Conservation (phyloP, 2,113 vertebrate species). For the Dromiciops gliroides region DNA sequence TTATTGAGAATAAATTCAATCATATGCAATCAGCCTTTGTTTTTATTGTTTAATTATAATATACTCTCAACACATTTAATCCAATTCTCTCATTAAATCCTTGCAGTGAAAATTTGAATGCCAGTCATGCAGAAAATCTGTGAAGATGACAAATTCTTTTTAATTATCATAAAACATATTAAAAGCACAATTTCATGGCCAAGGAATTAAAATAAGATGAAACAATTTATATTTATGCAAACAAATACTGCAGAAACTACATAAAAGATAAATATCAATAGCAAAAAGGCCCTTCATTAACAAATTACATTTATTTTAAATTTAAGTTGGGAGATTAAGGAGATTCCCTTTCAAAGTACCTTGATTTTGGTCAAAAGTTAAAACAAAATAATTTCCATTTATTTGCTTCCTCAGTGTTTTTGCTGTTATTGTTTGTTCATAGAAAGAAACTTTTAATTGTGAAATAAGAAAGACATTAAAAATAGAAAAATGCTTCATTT, state of each 20-base stretch:
- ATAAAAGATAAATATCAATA: slow-evolving; percentile 66
- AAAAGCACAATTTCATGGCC: slow-evolving; percentile 65
- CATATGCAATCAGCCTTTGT: slow-evolving; percentile 47
- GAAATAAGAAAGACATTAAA: slow-evolving; percentile 53
- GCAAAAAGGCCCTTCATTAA: slow-evolving; percentile 55
- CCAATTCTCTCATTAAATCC: slow-evolving; percentile 74
- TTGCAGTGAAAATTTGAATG: slow-evolving; percentile 48
- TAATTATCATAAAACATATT: slow-evolving; percentile 67
- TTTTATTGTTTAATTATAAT: slow-evolving; percentile 59
- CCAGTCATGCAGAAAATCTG: slow-evolving; percentile 64
- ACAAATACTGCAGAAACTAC: slow-evolving; percentile 61
- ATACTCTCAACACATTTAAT: slow-evolving; percentile 67
- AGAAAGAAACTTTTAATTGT: slow-evolving; percentile 66
- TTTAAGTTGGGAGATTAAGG: slow-evolving; percentile 66
- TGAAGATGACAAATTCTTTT: slow-evolving; percentile 65
- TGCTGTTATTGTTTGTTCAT: slow-evolving; percentile 65
- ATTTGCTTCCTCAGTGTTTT: slow-evolving; percentile 68
- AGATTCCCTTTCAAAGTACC: slow-evolving; percentile 40
- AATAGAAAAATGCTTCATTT: slow-evolving; percentile 46
- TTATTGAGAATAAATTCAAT: slow-evolving; percentile 54
- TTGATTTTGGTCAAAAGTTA: slow-evolving; percentile 68
- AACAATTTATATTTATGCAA: slow-evolving; percentile 57
- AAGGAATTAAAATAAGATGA: slow-evolving; percentile 67
- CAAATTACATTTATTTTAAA: slow-evolving; percentile 49
- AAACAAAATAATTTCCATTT: slow-evolving; percentile 68